Base-by-base conservation (phyloP, 2,888 invertebrate species). In the Brenthis daphne region DNA sequence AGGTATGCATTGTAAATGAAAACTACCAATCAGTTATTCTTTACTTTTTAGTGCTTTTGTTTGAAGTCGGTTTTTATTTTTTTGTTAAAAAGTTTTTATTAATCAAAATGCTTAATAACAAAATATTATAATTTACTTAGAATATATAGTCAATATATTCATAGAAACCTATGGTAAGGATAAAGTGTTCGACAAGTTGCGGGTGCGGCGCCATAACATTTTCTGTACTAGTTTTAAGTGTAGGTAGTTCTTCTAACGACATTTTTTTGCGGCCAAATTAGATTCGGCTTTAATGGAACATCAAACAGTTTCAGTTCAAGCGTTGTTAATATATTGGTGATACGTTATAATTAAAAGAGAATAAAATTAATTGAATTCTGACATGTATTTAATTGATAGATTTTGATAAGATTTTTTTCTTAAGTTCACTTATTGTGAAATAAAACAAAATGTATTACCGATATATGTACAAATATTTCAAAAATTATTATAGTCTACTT, bases 181-280 rank as follows among this genome's bases (percentile, higher is more conserved):
- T n/a, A 50, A 14, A 29, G 37, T 37, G 50, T 20, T 65, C n/a
- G 65, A 65, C 54, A 54, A n/a, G 57, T 43, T 63, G 63, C 65
- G 68, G 64, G 63, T 67, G 67, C 68, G 70, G 70, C 69, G 58
- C 69, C 61, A 64, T 69, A 58, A 43, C 56, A 61, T 68, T 74
- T 70, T 72, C 72, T 69, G 64, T 67, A 73, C 77, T 74, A 73
- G 70, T 74, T 79, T 71, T 72, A 67, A 74, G 77, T 73, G 65
- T 71, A 80, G 78, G 78, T 79, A 55, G 50, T 50, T 60, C 58
- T 64, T 76, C 73, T 80, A 80, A 83, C 77, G 80, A 82, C 77
- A 76, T 82, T 82, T 83, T 29, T 83, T 84, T 82, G 77, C 76
- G 66, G 65, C 57, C 72, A 74, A 72, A 80, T 82, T 82, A 70